A percentile compares a stretch with the other conserved stretches of the same genome.
Evolutionary conservation across 2,888 invertebrate genomes (phyloP).

Genomic region (Cyaniris semiargus): DNA sequence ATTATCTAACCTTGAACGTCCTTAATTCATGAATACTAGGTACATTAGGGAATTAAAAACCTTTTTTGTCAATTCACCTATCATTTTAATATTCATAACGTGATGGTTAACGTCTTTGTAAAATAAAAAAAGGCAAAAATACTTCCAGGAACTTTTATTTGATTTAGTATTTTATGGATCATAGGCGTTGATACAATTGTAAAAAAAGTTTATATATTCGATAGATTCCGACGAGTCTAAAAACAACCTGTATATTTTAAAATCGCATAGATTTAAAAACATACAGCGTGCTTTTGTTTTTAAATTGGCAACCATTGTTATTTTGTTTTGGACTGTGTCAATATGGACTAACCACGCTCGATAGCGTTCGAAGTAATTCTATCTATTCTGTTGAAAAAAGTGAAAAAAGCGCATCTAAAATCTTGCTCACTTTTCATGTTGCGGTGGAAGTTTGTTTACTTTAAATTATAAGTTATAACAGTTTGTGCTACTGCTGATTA

Average conservation of each 20-base stretch:
- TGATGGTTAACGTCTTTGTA: background rate
- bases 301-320: slow-evolving; percentile 9
- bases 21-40: background rate
- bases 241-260: slow-evolving; percentile 7
- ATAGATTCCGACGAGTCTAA: background rate
- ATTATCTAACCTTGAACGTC: background rate
- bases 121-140: background rate
- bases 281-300: slow-evolving; percentile 24
- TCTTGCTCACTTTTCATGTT: background rate
- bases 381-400: background rate
- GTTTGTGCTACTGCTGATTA: background rate
- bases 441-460: background rate
- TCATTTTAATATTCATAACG: background rate
- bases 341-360: slow-evolving; percentile 16
- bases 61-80: background rate
- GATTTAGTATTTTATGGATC: background rate
- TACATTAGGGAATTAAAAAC: background rate
- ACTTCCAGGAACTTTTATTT: background rate
- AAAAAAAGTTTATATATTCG: background rate
- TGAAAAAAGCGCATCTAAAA: background rate
- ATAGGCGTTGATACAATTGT: background rate
- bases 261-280: slow-evolving; percentile 20
- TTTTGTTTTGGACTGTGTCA: slow-evolving; percentile 25
- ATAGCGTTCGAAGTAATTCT: slow-evolving; percentile 10
- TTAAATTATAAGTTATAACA: background rate